Evolutionary conservation across 2,797 vertebrate genomes (phyloP).

Genomic region (Bradypus variegatus): DNA sequence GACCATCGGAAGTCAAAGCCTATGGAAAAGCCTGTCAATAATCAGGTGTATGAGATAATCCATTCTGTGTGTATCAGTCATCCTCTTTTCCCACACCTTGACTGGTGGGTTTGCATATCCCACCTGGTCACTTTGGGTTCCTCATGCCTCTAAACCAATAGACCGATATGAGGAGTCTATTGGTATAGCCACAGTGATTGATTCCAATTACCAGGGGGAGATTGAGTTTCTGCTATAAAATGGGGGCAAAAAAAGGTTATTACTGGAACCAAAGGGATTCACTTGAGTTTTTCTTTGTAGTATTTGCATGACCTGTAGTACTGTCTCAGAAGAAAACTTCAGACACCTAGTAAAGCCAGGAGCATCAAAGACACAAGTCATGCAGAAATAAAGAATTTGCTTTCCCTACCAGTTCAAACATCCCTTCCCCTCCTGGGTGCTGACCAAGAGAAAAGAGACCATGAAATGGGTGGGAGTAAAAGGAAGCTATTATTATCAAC

Average conservation of each 20-base stretch:
- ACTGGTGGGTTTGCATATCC: background rate
- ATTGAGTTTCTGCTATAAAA: background rate
- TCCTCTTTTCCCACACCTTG: background rate
- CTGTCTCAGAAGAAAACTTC: background rate
- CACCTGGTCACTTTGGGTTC: background rate
- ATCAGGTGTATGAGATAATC: background rate
- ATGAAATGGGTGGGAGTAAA: background rate
- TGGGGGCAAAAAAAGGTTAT: background rate
- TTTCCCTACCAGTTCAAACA: background rate
- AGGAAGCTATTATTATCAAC: background rate
- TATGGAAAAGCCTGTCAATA: background rate
- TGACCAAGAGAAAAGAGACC: background rate
- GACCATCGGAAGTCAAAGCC: background rate
- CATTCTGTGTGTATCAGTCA: background rate
- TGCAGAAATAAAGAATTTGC: background rate
- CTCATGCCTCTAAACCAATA: background rate
- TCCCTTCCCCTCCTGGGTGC: background rate
- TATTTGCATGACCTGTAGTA: background rate
- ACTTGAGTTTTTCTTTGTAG: background rate
- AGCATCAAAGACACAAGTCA: background rate
- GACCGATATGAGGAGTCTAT: background rate
- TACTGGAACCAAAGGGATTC: background rate
- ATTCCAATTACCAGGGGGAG: background rate
- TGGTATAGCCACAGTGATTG: background rate
- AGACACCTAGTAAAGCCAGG: background rate